A percentile compares a stretch with the other conserved stretches of the same genome.
phyloP scores from a whole-genome alignment of 2,113 vertebrate genomes.

The Caloenas nicobarica region DNA sequence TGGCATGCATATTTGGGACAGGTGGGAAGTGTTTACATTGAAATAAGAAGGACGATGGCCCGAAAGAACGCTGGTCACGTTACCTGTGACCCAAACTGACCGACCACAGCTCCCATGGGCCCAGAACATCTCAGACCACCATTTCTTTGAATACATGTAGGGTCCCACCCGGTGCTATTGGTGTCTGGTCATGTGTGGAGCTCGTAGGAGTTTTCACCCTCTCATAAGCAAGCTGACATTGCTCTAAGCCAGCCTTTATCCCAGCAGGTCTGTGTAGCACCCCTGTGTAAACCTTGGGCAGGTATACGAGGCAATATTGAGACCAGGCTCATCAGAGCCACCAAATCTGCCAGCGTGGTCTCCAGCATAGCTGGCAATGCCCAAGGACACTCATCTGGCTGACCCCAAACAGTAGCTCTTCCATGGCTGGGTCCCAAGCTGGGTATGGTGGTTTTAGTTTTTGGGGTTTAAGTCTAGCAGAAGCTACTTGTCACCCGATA shows the following conservation, averaged over 20 bases:
- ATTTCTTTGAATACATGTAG: neutral
- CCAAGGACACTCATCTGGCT: neutral
- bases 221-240: neutral
- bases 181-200: neutral
- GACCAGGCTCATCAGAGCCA: neutral
- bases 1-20: constrained; percentile 84
- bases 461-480: neutral
- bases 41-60: constrained; percentile 78
- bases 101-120: neutral
- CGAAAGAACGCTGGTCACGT: constrained; percentile 70
- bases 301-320: neutral
- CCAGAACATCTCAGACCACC: neutral
- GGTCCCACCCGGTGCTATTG: neutral
- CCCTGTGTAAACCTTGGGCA: neutral
- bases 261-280: neutral
- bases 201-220: neutral
- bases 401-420: neutral
- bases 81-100: constrained; percentile 83
- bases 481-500: neutral
- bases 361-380: neutral
- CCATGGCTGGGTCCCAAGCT: neutral
- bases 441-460: neutral
- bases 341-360: neutral
- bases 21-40: constrained; percentile 92
- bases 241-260: neutral